These are phyloP conservation scores for Silurus lanzhouensis DNA, from an alignment of 2,797 vertebrate genomes.

Conservation along the genomic window DNA sequence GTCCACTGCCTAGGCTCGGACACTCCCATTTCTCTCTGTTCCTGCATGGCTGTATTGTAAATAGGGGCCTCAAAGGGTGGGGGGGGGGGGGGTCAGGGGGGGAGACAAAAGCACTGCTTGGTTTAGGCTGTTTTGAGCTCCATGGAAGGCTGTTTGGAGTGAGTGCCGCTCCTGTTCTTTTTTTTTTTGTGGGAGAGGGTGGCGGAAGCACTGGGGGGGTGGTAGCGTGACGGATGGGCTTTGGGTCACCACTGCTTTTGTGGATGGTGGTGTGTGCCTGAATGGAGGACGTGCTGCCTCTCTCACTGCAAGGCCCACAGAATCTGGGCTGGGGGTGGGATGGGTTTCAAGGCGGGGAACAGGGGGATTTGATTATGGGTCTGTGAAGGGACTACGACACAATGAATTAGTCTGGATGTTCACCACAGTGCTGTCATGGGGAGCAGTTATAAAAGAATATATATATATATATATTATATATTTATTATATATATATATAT, in stretches of 20 bases:
- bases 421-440: slow-evolving; percentile 18
- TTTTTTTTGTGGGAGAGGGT: slow-evolving; percentile 54
- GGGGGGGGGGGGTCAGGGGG: not conserved
- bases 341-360: slow-evolving; percentile 38
- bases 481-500: not conserved
- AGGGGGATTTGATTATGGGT: slow-evolving; percentile 55
- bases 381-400: slow-evolving; percentile 45
- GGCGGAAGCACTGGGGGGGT: slow-evolving; percentile 40
- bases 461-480: not conserved
- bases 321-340: slow-evolving; percentile 49
- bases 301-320: slow-evolving; percentile 42
- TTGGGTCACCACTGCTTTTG: slow-evolving; percentile 57
- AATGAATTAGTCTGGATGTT: slow-evolving; percentile 50
- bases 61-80: slow-evolving; percentile 44
- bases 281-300: slow-evolving; percentile 59
- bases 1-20: slow-evolving; percentile 50
- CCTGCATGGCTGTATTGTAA: slow-evolving; percentile 52
- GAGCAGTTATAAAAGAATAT: not conserved
- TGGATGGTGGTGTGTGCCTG: slow-evolving; percentile 58
- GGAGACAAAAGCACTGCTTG: slow-evolving; percentile 53
- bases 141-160: slow-evolving; percentile 53
- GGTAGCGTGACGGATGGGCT: slow-evolving; percentile 61
- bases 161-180: slow-evolving; percentile 47
- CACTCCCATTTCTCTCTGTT: slow-evolving; percentile 58
- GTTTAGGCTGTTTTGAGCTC: slow-evolving; percentile 48